Conservation (phyloP, 2,888 invertebrate genomes). For the Fissipunctia ypsillon region DNA sequence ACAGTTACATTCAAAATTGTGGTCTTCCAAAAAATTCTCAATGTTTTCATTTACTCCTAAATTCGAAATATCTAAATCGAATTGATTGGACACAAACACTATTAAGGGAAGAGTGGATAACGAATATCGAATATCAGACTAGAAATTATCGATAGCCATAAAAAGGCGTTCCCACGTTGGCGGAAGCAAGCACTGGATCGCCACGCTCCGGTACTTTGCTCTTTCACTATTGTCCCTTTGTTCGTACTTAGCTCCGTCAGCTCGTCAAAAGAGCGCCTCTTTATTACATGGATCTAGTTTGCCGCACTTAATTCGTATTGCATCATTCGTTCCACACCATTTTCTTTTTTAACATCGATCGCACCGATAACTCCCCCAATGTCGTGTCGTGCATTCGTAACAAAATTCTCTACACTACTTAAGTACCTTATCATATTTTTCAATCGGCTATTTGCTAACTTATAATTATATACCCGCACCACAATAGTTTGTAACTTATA, state of each 20-base stretch:
- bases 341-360: constrained; percentile 78
- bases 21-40: not conserved
- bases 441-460: constrained; percentile 65
- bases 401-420: constrained; percentile 68
- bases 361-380: constrained; percentile 74
- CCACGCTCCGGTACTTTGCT: constrained; percentile 88
- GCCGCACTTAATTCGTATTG: constrained; percentile 85
- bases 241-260: constrained; percentile 82
- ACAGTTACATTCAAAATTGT: not conserved
- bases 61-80: constrained; percentile 13
- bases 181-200: constrained; percentile 84
- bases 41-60: not conserved
- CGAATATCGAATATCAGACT: constrained; percentile 74
- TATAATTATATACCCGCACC: constrained; percentile 66
- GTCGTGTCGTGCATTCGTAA: constrained; percentile 70
- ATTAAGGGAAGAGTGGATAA: constrained; percentile 55
- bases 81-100: constrained; percentile 36
- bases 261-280: constrained; percentile 83
- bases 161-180: constrained; percentile 87
- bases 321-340: constrained; percentile 84
- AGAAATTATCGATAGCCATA: constrained; percentile 79
- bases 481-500: constrained; percentile 59
- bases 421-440: constrained; percentile 69
- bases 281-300: constrained; percentile 85
- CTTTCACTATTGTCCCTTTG: constrained; percentile 87